phyloP scores from a whole-genome alignment of 2,797 vertebrate species.

The Chrosomus eos region DNA sequence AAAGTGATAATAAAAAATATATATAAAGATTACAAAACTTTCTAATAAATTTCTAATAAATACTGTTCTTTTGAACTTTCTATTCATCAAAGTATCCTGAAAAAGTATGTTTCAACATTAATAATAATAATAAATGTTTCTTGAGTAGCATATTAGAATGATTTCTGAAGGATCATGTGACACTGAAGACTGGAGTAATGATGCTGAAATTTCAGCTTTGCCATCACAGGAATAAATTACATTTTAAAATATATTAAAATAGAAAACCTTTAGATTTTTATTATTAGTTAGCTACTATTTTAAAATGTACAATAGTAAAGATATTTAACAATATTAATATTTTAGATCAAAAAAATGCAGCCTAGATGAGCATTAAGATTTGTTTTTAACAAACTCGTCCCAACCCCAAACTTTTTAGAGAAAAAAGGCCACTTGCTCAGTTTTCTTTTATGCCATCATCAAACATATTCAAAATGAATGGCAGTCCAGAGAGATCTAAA shows the following conservation, averaged over 20 bases:
- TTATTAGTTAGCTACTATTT: neutral
- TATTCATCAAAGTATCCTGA: neutral
- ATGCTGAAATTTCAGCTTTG: neutral
- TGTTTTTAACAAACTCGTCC: neutral
- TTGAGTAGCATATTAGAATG: neutral
- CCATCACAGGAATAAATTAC: neutral
- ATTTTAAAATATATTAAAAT: neutral
- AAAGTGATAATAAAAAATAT: neutral
- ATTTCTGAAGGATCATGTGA: neutral
- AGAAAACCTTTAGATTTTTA: neutral
- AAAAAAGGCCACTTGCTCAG: neutral
- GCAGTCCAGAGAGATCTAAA: slow-evolving; percentile 8
- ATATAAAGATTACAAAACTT: neutral
- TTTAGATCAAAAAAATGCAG: neutral
- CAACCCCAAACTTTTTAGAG: neutral
- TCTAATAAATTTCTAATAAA: neutral
- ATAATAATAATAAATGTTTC: neutral
- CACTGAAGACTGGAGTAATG: neutral
- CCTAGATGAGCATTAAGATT: neutral
- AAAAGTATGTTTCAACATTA: neutral
- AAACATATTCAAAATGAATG: neutral
- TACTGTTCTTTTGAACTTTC: neutral
- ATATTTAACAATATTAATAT: neutral
- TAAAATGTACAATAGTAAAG: neutral
- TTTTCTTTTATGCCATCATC: neutral